Evolutionary conservation across 2,888 invertebrate species (phyloP).

Genomic region (Phyllotreta striolata): DNA sequence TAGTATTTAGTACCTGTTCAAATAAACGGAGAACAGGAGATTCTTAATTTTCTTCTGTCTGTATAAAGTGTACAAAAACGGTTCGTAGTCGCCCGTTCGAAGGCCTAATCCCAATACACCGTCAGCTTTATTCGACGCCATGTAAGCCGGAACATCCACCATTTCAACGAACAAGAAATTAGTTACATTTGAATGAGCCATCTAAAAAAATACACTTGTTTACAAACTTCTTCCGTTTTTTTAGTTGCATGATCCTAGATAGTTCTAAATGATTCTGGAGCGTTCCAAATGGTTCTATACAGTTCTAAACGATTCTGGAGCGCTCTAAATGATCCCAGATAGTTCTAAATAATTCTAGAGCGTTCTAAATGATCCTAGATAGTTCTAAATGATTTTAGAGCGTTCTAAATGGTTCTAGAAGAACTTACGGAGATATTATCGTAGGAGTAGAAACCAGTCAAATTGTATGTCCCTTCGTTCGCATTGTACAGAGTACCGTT

Average conservation of each 20-base stretch:
- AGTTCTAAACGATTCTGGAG: no score
- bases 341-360: no score
- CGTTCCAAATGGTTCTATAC: no score
- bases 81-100: conserved; percentile 64
- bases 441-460: conserved; percentile 72
- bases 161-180: conserved; percentile 78
- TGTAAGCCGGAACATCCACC: conserved; percentile 69
- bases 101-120: conserved; percentile 75
- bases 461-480: conserved; percentile 66
- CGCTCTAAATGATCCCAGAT: no score
- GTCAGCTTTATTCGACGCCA: conserved; percentile 74
- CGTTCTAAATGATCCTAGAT: no score
- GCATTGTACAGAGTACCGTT: conserved; percentile 69
- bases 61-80: conserved; percentile 73
- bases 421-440: conserved; percentile 69
- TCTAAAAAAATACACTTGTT: conserved; percentile 55
- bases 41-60: conserved; percentile 62
- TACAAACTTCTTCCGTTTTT: no score
- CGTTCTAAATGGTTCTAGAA: no score
- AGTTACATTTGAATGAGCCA: conserved; percentile 65
- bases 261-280: no score
- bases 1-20: conserved; percentile 66
- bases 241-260: no score
- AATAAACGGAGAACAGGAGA: conserved; percentile 74
- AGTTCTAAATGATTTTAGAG: no score